Base-by-base conservation (phyloP, 2,113 vertebrate genomes). In the Electrona antarctica region DNA sequence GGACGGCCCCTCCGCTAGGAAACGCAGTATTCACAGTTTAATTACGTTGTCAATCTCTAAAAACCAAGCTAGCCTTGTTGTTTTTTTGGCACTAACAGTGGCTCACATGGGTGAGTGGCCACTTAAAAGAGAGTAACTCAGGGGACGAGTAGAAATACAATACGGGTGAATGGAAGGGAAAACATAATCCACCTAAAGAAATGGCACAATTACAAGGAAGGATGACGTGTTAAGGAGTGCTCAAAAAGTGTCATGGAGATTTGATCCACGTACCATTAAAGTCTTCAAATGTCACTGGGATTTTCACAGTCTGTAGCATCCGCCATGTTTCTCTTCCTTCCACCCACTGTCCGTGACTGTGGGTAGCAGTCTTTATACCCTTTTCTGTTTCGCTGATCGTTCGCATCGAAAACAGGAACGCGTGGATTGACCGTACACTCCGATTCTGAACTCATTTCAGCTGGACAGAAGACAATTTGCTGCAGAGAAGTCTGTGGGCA, bases 51-150 rank as follows among this genome's bases (percentile, higher is more conserved):
- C 87, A 87, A 87, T 88, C 80, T 89, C 74, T 80, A 83, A 80
- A 79, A 71, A 83, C 89, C 85, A 89, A 89, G 88, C 87, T 87
- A 85, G 81, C 81, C 76, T 89, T 73, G 71, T 74, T 73, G 69
- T 60, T 76, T 79, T 89, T 92, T 93, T 93, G 93, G 91, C 93
- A 93, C 90, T 87, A 87, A 83, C 85, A 85, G 88, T 84, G 87
- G 87, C 89, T 1, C 76, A 72, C 66, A 3, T 70, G 79, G 74
- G 85, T 80, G 73, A 86, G 80, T 72, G 86, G 90, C 89, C 91
- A 90, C 91, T 76, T 80, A 81, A 77, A 82, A 83, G 82, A 67
- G 65, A 67, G 55, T 51, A 71, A 83, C 68, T 77, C 3, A 55
- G 54, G 74, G 51, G 56, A 79, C 58, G 71, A 49, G 52, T 55